Evolutionary conservation across 2,888 invertebrate genomes (phyloP).

Genomic region (Hirtodrosophila histrioides): DNA sequence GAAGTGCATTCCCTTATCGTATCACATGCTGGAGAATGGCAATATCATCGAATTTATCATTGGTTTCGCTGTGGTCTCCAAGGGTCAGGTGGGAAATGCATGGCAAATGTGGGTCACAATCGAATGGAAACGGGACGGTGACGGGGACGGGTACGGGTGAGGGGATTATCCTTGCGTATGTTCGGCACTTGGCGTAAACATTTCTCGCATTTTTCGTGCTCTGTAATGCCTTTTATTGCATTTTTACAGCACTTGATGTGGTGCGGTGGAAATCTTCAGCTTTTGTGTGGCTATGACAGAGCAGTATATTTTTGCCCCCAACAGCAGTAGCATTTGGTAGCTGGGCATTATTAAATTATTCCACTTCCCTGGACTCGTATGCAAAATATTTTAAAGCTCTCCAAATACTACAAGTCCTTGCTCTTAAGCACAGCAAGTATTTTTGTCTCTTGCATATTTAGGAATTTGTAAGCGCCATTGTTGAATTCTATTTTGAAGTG

Average conservation of each 20-base stretch:
- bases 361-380: conserved; percentile 13
- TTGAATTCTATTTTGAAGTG: not conserved
- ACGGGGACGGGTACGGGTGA: not conserved
- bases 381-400: not conserved
- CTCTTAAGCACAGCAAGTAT: not conserved
- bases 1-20: conserved; percentile 5
- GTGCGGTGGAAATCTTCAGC: not conserved
- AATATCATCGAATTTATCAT: conserved; percentile 54
- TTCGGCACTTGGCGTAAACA: conserved; percentile 34
- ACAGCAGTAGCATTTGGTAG: not conserved
- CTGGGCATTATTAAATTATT: conserved; percentile 46
- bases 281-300: conserved; percentile 17
- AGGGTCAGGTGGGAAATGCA: conserved; percentile 53
- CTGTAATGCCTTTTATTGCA: conserved; percentile 57
- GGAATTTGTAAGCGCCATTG: not conserved
- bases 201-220: conserved; percentile 45
- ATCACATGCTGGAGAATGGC: conserved; percentile 23
- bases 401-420: too few species aligned
- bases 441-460: not conserved
- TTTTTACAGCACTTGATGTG: conserved; percentile 19
- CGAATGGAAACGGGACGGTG: too few species aligned
- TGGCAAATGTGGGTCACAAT: conserved; percentile 30
- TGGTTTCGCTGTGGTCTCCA: conserved; percentile 8
- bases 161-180: conserved; percentile 5
- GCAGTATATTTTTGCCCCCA: not conserved